Conservation (phyloP, 2,888 invertebrate species). For the Diarsia mendica region DNA sequence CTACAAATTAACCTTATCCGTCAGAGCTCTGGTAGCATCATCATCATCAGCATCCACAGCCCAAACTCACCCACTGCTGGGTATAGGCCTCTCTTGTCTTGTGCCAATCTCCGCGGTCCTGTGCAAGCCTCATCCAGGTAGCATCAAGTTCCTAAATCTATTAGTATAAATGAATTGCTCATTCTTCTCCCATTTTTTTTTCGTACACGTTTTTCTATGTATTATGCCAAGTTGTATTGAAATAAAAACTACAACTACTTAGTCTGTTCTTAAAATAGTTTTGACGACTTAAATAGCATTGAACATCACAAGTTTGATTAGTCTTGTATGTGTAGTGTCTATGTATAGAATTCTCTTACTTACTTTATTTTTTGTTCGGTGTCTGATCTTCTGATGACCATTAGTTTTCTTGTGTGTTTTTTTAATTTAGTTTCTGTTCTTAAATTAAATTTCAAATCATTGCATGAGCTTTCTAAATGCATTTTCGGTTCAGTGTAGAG, state of each 20-base stretch:
- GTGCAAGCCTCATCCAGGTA: too few relatives aligned
- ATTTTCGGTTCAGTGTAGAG: not conserved
- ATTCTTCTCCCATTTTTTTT: not conserved
- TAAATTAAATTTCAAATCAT: not conserved
- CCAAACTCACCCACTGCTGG: too few relatives aligned
- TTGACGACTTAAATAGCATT: not conserved
- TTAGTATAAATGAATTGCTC: not conserved
- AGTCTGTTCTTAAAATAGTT: slow-evolving; percentile 11
- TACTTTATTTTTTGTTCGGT: slow-evolving; percentile 6
- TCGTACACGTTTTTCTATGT: not conserved
- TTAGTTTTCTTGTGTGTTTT: not conserved
- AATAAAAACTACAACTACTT: not conserved
- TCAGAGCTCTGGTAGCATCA: not conserved
- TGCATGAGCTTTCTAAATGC: slow-evolving; percentile 9
- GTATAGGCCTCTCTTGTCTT: too few relatives aligned
- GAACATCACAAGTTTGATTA: not conserved
- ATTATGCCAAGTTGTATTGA: not conserved
- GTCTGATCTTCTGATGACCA: not conserved
- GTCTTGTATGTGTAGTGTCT: not conserved
- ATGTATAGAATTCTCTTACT: slow-evolving; percentile 7
- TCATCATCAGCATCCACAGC: too few relatives aligned
- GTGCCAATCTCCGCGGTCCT: too few relatives aligned
- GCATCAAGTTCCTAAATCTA: not conserved
- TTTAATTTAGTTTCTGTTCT: not conserved
- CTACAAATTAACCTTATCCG: not conserved